Evolutionary conservation across 1,140 invertebrate genomes (phyloP).

Genomic region (Hyles euphorbiae): DNA sequence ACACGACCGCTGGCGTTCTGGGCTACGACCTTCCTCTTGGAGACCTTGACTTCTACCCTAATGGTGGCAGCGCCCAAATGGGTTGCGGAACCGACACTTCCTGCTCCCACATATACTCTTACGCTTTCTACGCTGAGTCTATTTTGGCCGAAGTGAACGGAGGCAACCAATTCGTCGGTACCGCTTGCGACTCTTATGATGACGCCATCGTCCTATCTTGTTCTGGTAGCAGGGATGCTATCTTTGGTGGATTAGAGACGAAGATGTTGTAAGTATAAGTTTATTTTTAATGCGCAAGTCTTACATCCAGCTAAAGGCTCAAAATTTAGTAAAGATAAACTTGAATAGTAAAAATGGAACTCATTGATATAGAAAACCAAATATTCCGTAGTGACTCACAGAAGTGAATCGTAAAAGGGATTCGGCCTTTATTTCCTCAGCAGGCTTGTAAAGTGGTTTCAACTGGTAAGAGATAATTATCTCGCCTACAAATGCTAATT

Average conservation of each 20-base stretch:
- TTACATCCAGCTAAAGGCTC: too few relatives aligned
- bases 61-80: constrained; percentile 74
- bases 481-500: too few relatives aligned
- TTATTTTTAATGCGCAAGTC: background rate
- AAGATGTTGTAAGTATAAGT: constrained; percentile 38
- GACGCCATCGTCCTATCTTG: constrained; percentile 35
- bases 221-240: constrained; percentile 31
- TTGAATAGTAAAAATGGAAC: too few relatives aligned
- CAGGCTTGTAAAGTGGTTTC: too few relatives aligned
- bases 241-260: constrained; percentile 39
- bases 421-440: too few relatives aligned
- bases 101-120: constrained; percentile 47
- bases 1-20: constrained; percentile 78
- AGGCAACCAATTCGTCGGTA: constrained; percentile 45
- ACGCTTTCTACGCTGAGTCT: constrained; percentile 57
- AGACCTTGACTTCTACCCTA: constrained; percentile 83
- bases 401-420: too few relatives aligned
- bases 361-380: too few relatives aligned
- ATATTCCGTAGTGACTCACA: too few relatives aligned
- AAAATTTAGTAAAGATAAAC: background rate
- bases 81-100: constrained; percentile 34
- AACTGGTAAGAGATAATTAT: too few relatives aligned
- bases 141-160: constrained; percentile 25
- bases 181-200: constrained; percentile 40
- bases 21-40: constrained; percentile 77